Conservation (phyloP, 1,140 invertebrate genomes). For the Berghia stephanieae region DNA sequence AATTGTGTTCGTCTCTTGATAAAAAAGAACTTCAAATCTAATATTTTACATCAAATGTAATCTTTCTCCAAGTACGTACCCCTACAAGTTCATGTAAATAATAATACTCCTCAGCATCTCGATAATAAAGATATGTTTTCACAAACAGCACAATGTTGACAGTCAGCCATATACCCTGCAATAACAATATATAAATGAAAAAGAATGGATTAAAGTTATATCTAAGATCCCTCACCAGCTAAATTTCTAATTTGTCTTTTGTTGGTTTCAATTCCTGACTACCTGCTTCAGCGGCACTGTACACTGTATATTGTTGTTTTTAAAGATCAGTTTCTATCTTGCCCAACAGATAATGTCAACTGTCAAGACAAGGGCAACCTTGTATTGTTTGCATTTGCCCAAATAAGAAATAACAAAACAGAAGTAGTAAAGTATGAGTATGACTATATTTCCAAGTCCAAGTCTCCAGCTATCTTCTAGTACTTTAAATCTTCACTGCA, state of each 20-base stretch:
- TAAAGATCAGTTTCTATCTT: background rate
- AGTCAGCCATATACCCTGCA: constrained; percentile 56
- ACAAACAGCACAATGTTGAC: constrained; percentile 56
- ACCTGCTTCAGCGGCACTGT: no score
- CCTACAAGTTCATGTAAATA: constrained; percentile 55
- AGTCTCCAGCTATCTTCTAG: no score
- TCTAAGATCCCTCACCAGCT: background rate
- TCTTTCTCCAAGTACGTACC: constrained; percentile 42
- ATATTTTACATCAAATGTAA: background rate
- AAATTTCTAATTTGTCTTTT: background rate
- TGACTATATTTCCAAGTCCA: no score
- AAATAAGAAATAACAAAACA: no score
- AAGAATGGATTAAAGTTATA: background rate
- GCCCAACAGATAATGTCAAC: background rate
- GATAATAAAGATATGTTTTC: constrained; percentile 51
- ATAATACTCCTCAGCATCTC: constrained; percentile 44
- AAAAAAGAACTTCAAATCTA: background rate
- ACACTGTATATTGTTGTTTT: background rate
- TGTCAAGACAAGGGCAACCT: background rate
- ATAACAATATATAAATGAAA: constrained; percentile 23
- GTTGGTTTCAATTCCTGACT: background rate
- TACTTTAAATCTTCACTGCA: no score
- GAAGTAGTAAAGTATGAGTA: no score
- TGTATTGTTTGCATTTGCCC: no score
- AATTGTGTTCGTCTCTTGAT: background rate